Conservation (phyloP, 2,888 invertebrate genomes). For the Euphydryas editha region DNA sequence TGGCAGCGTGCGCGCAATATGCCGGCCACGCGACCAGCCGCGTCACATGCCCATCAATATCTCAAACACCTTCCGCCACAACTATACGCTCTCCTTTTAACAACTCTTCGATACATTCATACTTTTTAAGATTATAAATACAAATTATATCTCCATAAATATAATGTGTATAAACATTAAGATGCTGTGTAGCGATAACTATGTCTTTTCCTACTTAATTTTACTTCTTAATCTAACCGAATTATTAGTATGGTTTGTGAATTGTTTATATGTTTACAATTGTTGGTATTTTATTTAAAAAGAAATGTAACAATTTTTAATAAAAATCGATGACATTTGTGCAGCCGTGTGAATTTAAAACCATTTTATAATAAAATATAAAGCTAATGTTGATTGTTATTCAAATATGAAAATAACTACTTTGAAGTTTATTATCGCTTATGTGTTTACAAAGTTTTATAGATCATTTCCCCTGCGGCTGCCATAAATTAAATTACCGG, state of each 20-base stretch:
- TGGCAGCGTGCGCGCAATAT: slow-evolving; percentile 73
- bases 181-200: background rate
- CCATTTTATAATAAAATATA: too few relatives aligned
- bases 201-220: background rate
- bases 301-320: background rate
- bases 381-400: too few relatives aligned
- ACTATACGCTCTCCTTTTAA: slow-evolving; percentile 64
- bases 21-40: slow-evolving; percentile 59
- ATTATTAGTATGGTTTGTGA: background rate
- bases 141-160: too few relatives aligned
- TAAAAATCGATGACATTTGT: background rate
- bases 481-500: too few relatives aligned
- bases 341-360: too few relatives aligned
- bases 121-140: slow-evolving; percentile 51
- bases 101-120: slow-evolving; percentile 64
- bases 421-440: too few relatives aligned
- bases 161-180: too few relatives aligned
- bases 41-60: slow-evolving; percentile 71
- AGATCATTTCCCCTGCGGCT: too few relatives aligned
- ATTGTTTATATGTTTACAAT: background rate
- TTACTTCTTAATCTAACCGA: background rate
- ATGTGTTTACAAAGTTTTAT: too few relatives aligned
- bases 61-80: slow-evolving; percentile 68
- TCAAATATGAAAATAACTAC: too few relatives aligned
- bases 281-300: background rate